Conservation (phyloP, 2,888 invertebrate genomes). For the Patella pellucida region DNA sequence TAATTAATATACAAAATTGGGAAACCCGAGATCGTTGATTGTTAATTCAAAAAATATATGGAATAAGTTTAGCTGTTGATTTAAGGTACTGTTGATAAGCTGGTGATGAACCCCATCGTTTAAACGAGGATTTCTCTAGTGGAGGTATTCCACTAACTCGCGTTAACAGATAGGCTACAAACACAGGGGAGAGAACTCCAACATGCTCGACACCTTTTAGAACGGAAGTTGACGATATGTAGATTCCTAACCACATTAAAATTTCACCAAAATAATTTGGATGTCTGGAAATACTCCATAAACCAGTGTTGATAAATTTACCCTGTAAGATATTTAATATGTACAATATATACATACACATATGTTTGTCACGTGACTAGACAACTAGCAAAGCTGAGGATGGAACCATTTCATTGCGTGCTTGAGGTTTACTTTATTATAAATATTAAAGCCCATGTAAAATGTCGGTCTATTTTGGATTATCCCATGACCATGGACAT, state of each 20-base stretch:
- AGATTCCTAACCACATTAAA: conserved; percentile 66
- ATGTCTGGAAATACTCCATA: conserved; percentile 66
- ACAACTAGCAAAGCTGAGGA: too few species aligned
- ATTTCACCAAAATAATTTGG: conserved; percentile 70
- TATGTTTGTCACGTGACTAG: too few species aligned
- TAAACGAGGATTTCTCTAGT: conserved; percentile 62
- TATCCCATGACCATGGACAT: too few species aligned
- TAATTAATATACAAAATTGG: too few species aligned
- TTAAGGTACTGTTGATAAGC: conserved; percentile 65
- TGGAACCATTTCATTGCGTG: too few species aligned
- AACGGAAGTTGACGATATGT: conserved; percentile 53
- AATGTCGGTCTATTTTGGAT: too few species aligned
- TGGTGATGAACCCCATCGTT: conserved; percentile 67
- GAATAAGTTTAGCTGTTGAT: conserved; percentile 68
- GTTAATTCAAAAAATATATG: conserved; percentile 52
- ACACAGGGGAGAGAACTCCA: conserved; percentile 65
- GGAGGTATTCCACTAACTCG: conserved; percentile 69
- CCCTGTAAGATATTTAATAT: conserved; percentile 45
- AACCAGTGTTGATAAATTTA: conserved; percentile 61
- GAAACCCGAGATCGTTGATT: too few species aligned
- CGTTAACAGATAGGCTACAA: conserved; percentile 67
- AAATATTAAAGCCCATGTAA: too few species aligned
- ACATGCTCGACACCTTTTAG: conserved; percentile 54
- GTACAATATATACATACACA: too few species aligned
- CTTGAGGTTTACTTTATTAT: too few species aligned